Base-by-base conservation (phyloP, 2,797 vertebrate genomes). In the Odontamblyopus rebecca region DNA sequence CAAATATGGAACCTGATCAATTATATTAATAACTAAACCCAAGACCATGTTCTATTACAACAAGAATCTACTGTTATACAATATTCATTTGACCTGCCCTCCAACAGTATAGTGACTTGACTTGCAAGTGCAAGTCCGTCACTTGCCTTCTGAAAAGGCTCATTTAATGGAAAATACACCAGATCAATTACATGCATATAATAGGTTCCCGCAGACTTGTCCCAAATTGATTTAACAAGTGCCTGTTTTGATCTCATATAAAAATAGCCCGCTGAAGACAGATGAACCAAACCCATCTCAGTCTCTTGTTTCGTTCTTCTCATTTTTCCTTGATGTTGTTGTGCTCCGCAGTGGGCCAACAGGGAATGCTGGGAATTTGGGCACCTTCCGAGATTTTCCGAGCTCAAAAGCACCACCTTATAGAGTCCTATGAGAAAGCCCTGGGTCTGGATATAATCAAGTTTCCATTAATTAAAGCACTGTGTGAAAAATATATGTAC, bases 321-420 rank as follows among this genome's bases (percentile, higher is more conserved):
- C 48, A 32, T 50, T 61, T 32, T 66, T 65, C 59, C 61, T 68
- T 27, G 15, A 57, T 75, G 62, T 29, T 73, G 50, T 70, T 71
- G 67, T 70, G 64, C 59, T 83, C 72, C 70, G 61, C 62, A 67
- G 71, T 23, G 69, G 68, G 76, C 53, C 71, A 59, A 60, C 67
- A 72, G 73, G 69, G 75, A 81, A 78, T 78, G 65, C 69, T 72
- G 73, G 74, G 78, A 82, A 82, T 76, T 72, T 83, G 68, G 56
- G 27, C 38, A 69, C 7, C 15, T 44, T 66, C 71, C 63, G 29
- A 70, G 69, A 59, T 6, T 73, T 69, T 73, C 41, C 38, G 16
- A 27, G 16, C 63, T 44, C 62, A 29, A 41, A 19, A 30, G 60
- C 61, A 48, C 60, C 13, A 50, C 44, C 23, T 64, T 61, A 54